Evolutionary conservation across 2,797 vertebrate species (phyloP).

Genomic region (Sorex maritimensis): DNA sequence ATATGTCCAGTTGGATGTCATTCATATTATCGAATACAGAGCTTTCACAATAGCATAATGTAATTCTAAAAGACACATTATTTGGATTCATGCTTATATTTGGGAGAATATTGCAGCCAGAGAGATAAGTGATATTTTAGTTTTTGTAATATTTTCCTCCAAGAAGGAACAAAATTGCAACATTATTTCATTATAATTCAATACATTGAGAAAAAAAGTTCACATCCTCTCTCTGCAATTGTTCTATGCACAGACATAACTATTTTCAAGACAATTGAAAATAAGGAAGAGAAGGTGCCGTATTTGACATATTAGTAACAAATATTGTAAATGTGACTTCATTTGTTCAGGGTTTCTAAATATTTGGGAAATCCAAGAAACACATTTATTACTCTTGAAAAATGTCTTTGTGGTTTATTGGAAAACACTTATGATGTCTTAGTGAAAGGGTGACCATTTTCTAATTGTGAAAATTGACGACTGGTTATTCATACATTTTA

Average conservation of each 20-base stretch:
- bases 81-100: conserved; percentile 13
- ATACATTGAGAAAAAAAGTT: conserved; percentile 5
- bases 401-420: background rate
- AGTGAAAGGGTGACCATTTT: background rate
- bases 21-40: background rate
- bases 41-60: conserved; percentile 19
- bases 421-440: background rate
- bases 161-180: background rate
- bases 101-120: background rate
- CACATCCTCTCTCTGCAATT: background rate
- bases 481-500: background rate
- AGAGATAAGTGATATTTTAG: conserved; percentile 22
- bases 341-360: no score
- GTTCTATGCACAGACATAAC: background rate
- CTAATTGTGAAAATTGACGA: background rate
- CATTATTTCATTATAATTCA: conserved; percentile 20
- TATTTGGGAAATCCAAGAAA: background rate
- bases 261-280: background rate
- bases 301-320: conserved; percentile 6
- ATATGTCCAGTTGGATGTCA: background rate
- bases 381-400: background rate
- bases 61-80: background rate
- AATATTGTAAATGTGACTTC: background rate
- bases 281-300: background rate
- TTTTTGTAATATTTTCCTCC: background rate